Conservation (phyloP, 2,797 vertebrate genomes). For the Tadarida brasiliensis region DNA sequence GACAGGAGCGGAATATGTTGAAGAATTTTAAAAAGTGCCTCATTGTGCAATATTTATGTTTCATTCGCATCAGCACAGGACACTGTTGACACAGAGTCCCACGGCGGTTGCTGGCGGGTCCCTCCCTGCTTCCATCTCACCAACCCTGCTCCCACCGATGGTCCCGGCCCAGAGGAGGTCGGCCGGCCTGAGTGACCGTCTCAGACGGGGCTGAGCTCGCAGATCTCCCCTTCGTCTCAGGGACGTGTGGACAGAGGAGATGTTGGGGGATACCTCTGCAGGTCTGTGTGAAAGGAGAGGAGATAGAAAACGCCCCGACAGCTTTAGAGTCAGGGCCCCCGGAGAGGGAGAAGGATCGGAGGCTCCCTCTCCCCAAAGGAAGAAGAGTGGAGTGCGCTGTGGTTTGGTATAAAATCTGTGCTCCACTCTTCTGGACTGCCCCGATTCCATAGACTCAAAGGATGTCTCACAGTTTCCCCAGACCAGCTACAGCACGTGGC, state of each 20-base stretch:
- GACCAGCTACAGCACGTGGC: background rate
- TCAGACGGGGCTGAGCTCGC: rapidly evolving
- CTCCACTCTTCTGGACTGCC: background rate
- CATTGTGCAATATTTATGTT: conserved; percentile 63
- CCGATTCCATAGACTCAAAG: background rate
- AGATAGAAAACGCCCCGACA: background rate
- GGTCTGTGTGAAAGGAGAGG: background rate
- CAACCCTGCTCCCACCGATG: background rate
- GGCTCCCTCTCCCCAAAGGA: background rate
- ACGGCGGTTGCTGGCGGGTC: background rate
- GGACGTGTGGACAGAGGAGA: background rate
- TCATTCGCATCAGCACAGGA: conserved; percentile 68
- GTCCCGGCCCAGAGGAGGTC: conserved; percentile 5
- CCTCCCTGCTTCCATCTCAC: background rate
- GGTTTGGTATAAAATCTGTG: background rate
- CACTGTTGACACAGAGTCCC: conserved; percentile 51
- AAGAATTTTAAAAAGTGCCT: conserved; percentile 68
- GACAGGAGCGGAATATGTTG: conserved; percentile 49
- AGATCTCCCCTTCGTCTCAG: background rate
- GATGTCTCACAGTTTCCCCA: background rate
- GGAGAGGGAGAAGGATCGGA: rapidly evolving
- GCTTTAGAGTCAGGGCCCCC: background rate
- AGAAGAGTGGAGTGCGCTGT: background rate
- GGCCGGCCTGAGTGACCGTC: background rate
- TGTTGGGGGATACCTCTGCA: background rate